phyloP scores from a whole-genome alignment of 2,888 invertebrate genomes.

The Acronicta alni region DNA sequence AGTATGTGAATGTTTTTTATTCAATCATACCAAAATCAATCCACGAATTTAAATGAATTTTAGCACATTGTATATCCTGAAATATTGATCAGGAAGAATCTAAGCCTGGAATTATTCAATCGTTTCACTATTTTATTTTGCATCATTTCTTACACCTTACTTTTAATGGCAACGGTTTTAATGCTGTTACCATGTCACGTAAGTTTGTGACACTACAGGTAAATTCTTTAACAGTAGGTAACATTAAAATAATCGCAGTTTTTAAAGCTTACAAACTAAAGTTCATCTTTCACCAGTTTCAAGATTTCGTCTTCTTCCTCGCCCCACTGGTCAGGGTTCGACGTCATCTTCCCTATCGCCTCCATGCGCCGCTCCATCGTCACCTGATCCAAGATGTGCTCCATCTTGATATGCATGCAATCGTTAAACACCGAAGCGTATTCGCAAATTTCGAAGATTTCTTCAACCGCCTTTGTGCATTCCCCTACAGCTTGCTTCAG shows the following conservation, averaged over 20 bases:
- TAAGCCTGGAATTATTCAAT: too few relatives aligned
- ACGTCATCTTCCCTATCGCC: constrained; percentile 78
- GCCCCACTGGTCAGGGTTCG: constrained; percentile 76
- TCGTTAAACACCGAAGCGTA: constrained; percentile 84
- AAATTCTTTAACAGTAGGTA: background rate
- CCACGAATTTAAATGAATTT: too few relatives aligned
- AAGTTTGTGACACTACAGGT: background rate
- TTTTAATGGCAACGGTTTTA: too few relatives aligned
- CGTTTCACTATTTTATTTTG: too few relatives aligned
- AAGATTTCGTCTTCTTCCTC: constrained; percentile 80
- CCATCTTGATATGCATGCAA: constrained; percentile 86
- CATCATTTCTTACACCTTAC: too few relatives aligned
- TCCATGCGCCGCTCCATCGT: constrained; percentile 83
- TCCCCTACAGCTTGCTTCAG: constrained; percentile 73
- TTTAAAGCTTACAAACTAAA: constrained; percentile 52
- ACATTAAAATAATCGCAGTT: background rate
- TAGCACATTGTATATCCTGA: too few relatives aligned
- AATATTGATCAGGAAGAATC: too few relatives aligned
- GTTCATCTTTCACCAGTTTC: constrained; percentile 80
- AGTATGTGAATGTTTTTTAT: too few relatives aligned
- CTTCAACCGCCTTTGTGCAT: constrained; percentile 69
- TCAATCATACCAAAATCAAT: too few relatives aligned
- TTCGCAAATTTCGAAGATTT: constrained; percentile 83
- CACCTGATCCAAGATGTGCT: constrained; percentile 81
- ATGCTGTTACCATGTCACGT: too few relatives aligned